Percentiles rank a stretch among this genome's conserved stretches.
Conservation (phyloP, 2,888 invertebrate species). For the Diogma glabrata region DNA sequence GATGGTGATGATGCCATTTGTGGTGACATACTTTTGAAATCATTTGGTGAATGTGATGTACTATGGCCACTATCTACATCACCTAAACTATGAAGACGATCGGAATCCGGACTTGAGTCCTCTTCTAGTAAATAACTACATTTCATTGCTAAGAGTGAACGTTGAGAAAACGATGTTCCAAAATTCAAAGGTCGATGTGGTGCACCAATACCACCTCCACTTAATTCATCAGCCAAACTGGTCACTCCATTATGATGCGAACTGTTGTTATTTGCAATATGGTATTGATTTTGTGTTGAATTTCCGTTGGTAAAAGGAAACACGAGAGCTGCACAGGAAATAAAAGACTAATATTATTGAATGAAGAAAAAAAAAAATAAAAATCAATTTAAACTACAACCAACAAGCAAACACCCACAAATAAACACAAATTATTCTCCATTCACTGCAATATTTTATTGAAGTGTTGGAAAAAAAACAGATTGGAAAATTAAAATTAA, state of each 20-base stretch:
- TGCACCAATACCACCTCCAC: slow-evolving; percentile 24
- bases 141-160: slow-evolving; percentile 56
- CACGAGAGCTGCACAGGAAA: not conserved
- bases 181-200: slow-evolving; percentile 25
- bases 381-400: not conserved
- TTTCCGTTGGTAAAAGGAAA: slow-evolving; percentile 5
- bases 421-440: slow-evolving; percentile 3
- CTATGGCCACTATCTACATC: slow-evolving; percentile 85
- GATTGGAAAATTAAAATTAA: too few species aligned
- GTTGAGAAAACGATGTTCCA: slow-evolving; percentile 22
- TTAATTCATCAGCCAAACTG: slow-evolving; percentile 58
- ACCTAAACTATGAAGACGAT: slow-evolving; percentile 58
- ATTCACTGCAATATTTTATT: not conserved
- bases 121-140: slow-evolving; percentile 65
- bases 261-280: too few species aligned
- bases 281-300: not conserved
- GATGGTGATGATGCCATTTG: slow-evolving; percentile 46
- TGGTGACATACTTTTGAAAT: slow-evolving; percentile 76
- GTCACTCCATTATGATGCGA: slow-evolving; percentile 3
- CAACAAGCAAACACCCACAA: not conserved
- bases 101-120: slow-evolving; percentile 79
- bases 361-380: not conserved
- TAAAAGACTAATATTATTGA: not conserved
- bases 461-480: too few species aligned
- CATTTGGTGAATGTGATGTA: slow-evolving; percentile 84